A percentile compares a stretch with the other conserved stretches of the same genome.
phyloP scores from a whole-genome alignment of 1,140 invertebrate genomes.

The Dinothrombium tinctorium region DNA sequence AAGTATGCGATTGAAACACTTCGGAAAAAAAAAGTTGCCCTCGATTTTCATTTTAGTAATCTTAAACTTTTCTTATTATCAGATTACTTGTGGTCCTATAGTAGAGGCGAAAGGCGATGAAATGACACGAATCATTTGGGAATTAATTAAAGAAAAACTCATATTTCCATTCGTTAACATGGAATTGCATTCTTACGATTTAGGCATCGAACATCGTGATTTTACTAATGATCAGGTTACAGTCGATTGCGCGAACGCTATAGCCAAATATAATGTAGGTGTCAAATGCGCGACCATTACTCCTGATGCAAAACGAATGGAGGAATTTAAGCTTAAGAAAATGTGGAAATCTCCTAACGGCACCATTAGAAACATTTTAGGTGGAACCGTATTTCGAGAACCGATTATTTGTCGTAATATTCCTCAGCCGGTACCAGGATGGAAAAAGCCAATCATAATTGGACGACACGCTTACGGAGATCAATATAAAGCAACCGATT shows the following conservation, averaged over 20 bases:
- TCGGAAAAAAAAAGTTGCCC: too few species aligned
- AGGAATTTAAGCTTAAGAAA: slow-evolving; percentile 87
- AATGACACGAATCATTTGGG: slow-evolving; percentile 68
- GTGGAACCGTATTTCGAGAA: slow-evolving; percentile 82
- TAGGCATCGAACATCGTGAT: slow-evolving; percentile 84
- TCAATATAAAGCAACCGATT: too few species aligned
- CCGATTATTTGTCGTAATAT: slow-evolving; percentile 96
- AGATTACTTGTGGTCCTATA: slow-evolving; percentile 33
- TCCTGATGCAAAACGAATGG: slow-evolving; percentile 49
- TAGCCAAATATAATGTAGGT: slow-evolving; percentile 91
- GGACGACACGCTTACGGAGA: slow-evolving; percentile 92
- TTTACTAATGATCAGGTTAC: slow-evolving; percentile 84
- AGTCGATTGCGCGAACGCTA: slow-evolving; percentile 82
- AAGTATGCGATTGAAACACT: too few species aligned
- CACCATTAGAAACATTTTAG: slow-evolving; percentile 91
- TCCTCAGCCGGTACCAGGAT: slow-evolving; percentile 71
- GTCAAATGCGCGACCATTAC: slow-evolving; percentile 98
- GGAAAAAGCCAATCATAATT: slow-evolving; percentile 93
- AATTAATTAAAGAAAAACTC: slow-evolving; percentile 48
- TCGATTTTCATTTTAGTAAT: too few species aligned
- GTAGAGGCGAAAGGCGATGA: slow-evolving; percentile 95
- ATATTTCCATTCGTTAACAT: slow-evolving; percentile 90
- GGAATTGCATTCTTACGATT: slow-evolving; percentile 54
- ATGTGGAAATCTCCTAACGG: slow-evolving; percentile 99
- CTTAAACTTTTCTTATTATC: not conserved